Evolutionary conservation across 2,888 invertebrate genomes (phyloP), one percentile per base, ranked within the genome.

Genomic region (Cynaeus angustus): DNA sequence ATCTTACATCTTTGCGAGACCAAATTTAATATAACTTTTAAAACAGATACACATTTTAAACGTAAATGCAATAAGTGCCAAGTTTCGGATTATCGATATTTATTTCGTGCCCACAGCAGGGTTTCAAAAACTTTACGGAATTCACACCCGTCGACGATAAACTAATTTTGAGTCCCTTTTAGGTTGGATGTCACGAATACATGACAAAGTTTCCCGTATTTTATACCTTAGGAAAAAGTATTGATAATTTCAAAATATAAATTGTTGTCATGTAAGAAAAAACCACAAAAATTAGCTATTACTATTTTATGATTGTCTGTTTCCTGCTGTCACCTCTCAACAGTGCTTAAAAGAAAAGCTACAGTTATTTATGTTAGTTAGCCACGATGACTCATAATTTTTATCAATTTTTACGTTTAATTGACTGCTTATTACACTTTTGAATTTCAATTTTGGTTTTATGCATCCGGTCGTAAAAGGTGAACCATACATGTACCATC

Each of bases 1-100:
- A 68, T 61, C 70, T 61, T 70, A 55, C 56, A 66, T 70, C 67
- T 67, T 45, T 45, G 33, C 68, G 13, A 46, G 64, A 72, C 56
- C 43, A 74, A 73, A 74, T 74, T 74, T 73, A 74, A 74, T 74
- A 73, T 70, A 73, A 74, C 65, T 73, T 74, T 73, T 70, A 74
- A 74, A 71, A 62, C 65, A 52, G 72, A 67, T 73, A 55, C 67
- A 70, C 68, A 67, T 70, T 70, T 65, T 69, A 46, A 69, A 68
- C 70, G 68, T 58, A 71, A 74, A 74, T 72, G 70, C 64, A 74
- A 73, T 72, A 74, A 74, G 74, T 73, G 74, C 74, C 74, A 73
- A 74, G 72, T 74, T 73, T 73, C 72, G 58, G 64, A 72, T 69
- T 74, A 73, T 74, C 73, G 70, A 72, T 74, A 74, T 70, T 74